Evolutionary conservation across 2,113 vertebrate species (phyloP).

Genomic region (Felis chaus): DNA sequence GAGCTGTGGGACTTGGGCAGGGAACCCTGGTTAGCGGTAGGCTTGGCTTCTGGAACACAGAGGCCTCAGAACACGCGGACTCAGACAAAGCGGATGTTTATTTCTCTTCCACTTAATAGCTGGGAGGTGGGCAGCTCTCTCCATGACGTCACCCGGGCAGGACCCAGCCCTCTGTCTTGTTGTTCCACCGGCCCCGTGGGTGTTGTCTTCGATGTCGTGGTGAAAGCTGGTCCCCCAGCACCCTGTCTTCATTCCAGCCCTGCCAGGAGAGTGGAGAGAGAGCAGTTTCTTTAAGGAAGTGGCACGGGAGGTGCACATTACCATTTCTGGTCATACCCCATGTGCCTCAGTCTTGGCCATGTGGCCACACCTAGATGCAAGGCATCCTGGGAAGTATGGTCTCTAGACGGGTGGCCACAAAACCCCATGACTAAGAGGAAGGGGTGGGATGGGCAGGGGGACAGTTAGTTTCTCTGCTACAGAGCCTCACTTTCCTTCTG

Average conservation of each 20-base stretch:
- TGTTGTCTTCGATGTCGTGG: background rate
- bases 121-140: background rate
- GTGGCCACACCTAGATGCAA: background rate
- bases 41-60: background rate
- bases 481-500: background rate
- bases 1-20: background rate
- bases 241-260: background rate
- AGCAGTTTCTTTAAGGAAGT: background rate
- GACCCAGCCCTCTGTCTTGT: background rate
- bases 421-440: background rate
- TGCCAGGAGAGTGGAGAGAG: background rate
- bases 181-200: background rate
- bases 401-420: background rate
- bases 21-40: background rate
- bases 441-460: background rate
- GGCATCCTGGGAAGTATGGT: background rate
- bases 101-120: background rate
- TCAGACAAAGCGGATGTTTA: background rate
- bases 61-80: background rate
- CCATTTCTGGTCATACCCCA: background rate
- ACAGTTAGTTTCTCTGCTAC: background rate
- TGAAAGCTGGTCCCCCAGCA: too few species aligned
- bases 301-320: accelerated
- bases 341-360: background rate
- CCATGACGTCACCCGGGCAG: background rate